Evolutionary conservation across 2,113 vertebrate genomes (phyloP), one percentile per base, ranked within the genome.

Genomic region (Rostratula benghalensis): DNA sequence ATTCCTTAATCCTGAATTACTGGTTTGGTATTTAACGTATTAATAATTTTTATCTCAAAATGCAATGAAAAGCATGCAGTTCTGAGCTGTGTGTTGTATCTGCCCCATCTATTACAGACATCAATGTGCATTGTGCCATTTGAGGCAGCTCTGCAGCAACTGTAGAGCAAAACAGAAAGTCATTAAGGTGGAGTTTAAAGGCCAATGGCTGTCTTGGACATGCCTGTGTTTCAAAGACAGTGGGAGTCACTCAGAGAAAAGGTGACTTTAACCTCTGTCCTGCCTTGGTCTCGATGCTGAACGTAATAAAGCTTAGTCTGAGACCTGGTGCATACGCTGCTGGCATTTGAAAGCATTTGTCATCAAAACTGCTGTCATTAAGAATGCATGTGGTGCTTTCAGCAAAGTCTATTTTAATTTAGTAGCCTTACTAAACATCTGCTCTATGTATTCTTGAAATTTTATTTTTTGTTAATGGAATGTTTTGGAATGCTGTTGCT

Each of bases 1-100:
- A 84, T 96, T 95, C 87, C 84, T 92, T 96, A 91, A 88, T 87
- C 61, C 51, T 67, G 77, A 96, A 88, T 89, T 87, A 95, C 92
- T 96, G 45, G 77, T 92, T 96, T 95, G 22, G 25, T 53, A 89
- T 87, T 93, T 96, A 90, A 80, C 2, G 5, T 93, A 94, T 95
- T 90, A 92, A 82, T 90, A 70, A 54, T 89, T 90, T 91, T 75
- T 82, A 70, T 90, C 63, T 91, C 59, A 95, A 95, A 93, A 76
- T 68, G 46, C 24, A 91, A 75, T 80, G 51, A 59, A 76, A 90
- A 46, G 2, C 48, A 23, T 18, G 53, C 46, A 69, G 48, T 76
- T 80, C 63, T 69, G n/a, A 87, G 41, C 12, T 19, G 16, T 69
- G 31, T 2, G 0, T 80, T 90, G 1, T 18, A 57, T 15, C 67